A percentile compares a stretch with the other conserved stretches of the same genome.
These are phyloP conservation scores for Seira musarum DNA, from an alignment of 2,888 invertebrate species.

Conservation along the genomic window DNA sequence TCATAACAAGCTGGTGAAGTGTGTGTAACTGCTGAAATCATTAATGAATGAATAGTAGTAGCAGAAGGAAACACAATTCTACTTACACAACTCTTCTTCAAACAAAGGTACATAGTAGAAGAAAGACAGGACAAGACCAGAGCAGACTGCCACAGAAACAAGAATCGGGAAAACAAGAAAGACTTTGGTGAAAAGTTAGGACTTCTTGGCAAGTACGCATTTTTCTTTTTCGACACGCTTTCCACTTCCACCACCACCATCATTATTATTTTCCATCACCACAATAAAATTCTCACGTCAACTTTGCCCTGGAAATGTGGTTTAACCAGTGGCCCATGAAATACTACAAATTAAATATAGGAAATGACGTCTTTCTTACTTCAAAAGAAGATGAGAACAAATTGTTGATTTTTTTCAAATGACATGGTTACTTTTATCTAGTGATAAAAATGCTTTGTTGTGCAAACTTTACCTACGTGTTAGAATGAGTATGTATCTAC, in stretches of 20 bases:
- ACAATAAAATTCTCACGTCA: background rate
- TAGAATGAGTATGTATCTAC: no score
- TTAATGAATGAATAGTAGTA: conserved; percentile 64
- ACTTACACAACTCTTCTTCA: conserved; percentile 55
- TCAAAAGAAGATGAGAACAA: no score
- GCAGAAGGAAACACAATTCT: no score
- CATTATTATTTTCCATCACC: conserved; percentile 7
- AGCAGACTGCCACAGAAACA: background rate
- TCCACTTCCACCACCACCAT: background rate
- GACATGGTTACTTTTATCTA: no score
- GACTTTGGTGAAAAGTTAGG: conserved; percentile 42
- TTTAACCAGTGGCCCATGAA: background rate
- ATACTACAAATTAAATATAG: background rate
- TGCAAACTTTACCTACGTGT: no score
- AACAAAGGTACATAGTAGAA: conserved; percentile 36
- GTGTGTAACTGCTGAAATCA: conserved; percentile 63
- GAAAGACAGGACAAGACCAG: no score
- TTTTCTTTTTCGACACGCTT: no score
- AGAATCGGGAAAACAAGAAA: conserved; percentile 25
- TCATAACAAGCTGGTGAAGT: conserved; percentile 62
- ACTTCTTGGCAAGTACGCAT: conserved; percentile 57
- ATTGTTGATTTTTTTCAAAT: no score
- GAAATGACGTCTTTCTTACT: no score
- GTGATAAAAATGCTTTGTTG: no score
- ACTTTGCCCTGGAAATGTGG: no score